Percentiles rank a stretch among this genome's conserved stretches.
phyloP scores from a whole-genome alignment of 2,797 vertebrate genomes.

The Malacoctenus gilli region DNA sequence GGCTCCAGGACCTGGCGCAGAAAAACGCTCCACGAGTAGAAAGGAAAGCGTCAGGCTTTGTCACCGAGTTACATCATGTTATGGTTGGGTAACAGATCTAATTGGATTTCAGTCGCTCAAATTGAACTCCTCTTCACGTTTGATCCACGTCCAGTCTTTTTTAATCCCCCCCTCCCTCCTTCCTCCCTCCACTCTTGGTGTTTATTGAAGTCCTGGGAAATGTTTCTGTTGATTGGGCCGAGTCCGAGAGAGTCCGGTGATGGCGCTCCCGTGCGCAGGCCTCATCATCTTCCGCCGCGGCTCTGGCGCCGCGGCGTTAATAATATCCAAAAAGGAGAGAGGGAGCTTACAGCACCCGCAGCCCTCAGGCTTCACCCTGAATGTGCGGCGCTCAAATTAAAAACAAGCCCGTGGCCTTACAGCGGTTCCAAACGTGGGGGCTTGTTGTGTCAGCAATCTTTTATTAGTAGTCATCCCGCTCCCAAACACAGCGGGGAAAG shows the following conservation, averaged over 20 bases:
- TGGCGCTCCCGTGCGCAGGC: constrained; percentile 38
- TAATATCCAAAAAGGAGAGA: constrained; percentile 60
- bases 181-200: constrained; percentile 40
- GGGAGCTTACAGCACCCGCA: constrained; percentile 50
- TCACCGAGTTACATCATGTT: constrained; percentile 31
- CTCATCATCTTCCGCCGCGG: constrained; percentile 49
- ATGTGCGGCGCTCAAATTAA: constrained; percentile 69
- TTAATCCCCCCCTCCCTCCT: no score
- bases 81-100: constrained; percentile 38
- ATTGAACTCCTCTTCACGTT: constrained; percentile 51
- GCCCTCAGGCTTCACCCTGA: constrained; percentile 70
- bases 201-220: constrained; percentile 43
- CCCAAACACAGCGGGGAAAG: constrained; percentile 56
- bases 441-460: constrained; percentile 78
- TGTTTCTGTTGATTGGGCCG: constrained; percentile 54
- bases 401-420: constrained; percentile 69
- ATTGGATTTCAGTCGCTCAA: constrained; percentile 51
- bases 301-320: constrained; percentile 51
- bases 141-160: constrained; percentile 31
- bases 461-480: constrained; percentile 70
- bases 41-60: constrained; percentile 27
- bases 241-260: constrained; percentile 32
- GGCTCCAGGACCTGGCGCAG: constrained; percentile 9
- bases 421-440: constrained; percentile 55
- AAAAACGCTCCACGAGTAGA: constrained; percentile 27